phyloP scores from a whole-genome alignment of 2,113 vertebrate species.

The Agelaius phoeniceus region DNA sequence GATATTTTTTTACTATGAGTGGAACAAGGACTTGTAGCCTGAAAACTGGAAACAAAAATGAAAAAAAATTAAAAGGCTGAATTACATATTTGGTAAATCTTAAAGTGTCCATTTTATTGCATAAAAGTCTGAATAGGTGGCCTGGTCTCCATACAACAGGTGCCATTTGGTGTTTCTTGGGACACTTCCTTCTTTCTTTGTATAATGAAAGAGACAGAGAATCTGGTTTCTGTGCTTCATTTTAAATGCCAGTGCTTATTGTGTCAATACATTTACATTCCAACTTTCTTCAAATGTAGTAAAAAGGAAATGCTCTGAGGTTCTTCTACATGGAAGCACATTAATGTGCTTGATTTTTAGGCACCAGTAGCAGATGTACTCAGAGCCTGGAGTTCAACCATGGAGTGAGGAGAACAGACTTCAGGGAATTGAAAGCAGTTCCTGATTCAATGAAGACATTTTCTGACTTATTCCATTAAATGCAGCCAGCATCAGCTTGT shows the following conservation, averaged over 20 bases:
- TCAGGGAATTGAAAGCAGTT: background rate
- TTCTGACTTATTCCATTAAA: background rate
- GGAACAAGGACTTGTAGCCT: background rate
- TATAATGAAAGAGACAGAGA: background rate
- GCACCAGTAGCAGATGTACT: background rate
- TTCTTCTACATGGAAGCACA: background rate
- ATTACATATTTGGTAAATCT: background rate
- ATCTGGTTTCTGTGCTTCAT: constrained; percentile 23
- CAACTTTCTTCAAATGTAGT: background rate
- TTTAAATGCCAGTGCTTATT: constrained; percentile 5
- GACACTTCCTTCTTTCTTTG: constrained; percentile 16
- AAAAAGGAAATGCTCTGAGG: background rate
- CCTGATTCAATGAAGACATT: background rate
- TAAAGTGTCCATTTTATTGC: background rate
- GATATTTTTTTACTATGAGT: background rate
- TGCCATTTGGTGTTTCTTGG: background rate
- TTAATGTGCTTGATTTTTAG: background rate
- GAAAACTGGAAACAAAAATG: background rate
- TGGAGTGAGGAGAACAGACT: background rate
- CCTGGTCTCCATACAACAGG: background rate
- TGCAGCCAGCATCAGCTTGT: background rate
- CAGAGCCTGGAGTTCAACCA: background rate
- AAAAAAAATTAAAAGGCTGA: background rate
- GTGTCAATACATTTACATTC: background rate
- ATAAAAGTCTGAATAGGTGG: background rate